These are phyloP conservation scores for Pantherophis guttatus DNA, from an alignment of 2,113 vertebrate genomes.

Conservation along the genomic window DNA sequence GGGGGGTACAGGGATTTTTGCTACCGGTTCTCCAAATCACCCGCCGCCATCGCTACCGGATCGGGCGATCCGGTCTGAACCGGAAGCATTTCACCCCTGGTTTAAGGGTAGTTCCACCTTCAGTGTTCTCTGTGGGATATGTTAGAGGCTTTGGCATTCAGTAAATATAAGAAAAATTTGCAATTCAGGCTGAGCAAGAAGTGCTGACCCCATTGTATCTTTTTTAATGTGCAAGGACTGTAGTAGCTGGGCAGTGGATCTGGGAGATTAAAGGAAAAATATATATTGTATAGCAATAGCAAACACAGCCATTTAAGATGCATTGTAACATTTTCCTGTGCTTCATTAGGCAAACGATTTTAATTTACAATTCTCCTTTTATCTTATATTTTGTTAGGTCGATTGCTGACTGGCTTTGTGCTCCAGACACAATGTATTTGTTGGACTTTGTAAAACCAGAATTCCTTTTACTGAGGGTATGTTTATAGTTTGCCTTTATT, in stretches of 20 bases:
- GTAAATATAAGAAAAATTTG: not conserved
- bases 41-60: no score
- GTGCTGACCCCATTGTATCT: not conserved
- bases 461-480: constrained; percentile 92
- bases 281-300: not conserved
- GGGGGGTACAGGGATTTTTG: no score
- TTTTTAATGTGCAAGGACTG: not conserved
- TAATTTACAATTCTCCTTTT: not conserved
- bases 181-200: not conserved
- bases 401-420: constrained; percentile 95
- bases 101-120: not conserved
- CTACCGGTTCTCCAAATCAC: no score
- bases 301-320: not conserved
- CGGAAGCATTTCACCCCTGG: no score
- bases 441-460: constrained; percentile 98
- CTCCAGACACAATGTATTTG: constrained; percentile 96
- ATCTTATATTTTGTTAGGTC: constrained; percentile 72
- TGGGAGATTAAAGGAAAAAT: not conserved
- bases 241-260: not conserved
- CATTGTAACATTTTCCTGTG: not conserved
- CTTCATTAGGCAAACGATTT: not conserved
- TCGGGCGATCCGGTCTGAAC: no score
- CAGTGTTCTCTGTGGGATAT: not conserved
- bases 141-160: no score
- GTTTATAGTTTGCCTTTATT: constrained; percentile 23